Evolutionary conservation across 1,140 invertebrate species (phyloP), one percentile per base, ranked within the genome.

Genomic region (Brachionus koreanus): DNA sequence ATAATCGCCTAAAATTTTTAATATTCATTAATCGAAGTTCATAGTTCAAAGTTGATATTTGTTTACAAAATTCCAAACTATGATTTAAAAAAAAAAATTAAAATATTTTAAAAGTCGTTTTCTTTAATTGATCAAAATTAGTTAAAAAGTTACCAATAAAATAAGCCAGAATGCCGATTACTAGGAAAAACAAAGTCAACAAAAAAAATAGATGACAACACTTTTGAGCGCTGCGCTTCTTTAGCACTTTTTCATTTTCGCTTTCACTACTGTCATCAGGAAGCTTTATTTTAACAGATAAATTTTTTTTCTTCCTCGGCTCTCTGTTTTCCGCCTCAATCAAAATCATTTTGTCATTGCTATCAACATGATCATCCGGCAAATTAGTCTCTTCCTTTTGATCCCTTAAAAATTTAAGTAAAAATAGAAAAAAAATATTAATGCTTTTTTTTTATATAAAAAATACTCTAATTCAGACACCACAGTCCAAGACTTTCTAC

Each of bases 121-220:
- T 12, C 23, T 37, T 65, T 10, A 65, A 29, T 12, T 37, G 29
- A 33, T 65, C 33, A 57, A 57, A 23, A 57, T 57, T 57, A 19
- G 49, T 57, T 19, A 69, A 74, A 74, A 74, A 74, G 6, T 74
- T 74, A 74, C 69, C 39, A 46, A 74, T 13, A 46, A 74, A 74
- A 74, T 74, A 74, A 1, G 42, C 42, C 39, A 74, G 43, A 19
- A 74, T 74, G 39, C 69, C 69, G 23, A 74, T 43, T 46, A 25
- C 23, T 9, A 74, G n/a, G n/a, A 74, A 74, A 46, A 74, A 74
- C 69, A 74, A 74, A 19, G 43, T 46, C 39, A 74, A 74, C 25
- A 74, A 74, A 74, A 74, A 74, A 16, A 74, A 74, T 12, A 74
- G 43, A 13, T 74, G 42, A 49, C 69, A 74, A 23, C 69, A 74